These are phyloP conservation scores for Peromyscus nudipes DNA, from an alignment of 2,797 vertebrate genomes.

Conservation along the genomic window DNA sequence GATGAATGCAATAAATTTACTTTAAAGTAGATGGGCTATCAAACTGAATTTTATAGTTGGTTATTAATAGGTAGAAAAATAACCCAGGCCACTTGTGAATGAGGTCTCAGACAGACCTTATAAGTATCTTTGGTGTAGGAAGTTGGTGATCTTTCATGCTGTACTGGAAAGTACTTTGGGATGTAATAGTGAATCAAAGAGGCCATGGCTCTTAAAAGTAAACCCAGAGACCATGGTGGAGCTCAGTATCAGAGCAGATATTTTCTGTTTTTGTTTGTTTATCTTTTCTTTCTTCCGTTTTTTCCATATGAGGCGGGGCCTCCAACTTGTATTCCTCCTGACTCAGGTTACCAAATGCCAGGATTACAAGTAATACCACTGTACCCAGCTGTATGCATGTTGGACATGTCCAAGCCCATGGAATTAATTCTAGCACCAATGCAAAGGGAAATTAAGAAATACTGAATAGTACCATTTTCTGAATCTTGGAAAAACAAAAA, in stretches of 20 bases:
- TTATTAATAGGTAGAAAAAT: background rate
- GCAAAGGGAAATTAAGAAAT: too few relatives aligned
- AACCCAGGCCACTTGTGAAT: background rate
- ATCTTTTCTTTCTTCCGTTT: background rate
- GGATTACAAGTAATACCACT: background rate
- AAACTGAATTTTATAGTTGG: slow-evolving; percentile 19
- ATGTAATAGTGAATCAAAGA: slow-evolving; percentile 56
- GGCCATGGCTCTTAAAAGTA: background rate
- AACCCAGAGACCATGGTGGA: too few relatives aligned
- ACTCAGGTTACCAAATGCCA: background rate
- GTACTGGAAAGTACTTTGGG: slow-evolving; percentile 47
- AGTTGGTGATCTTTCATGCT: slow-evolving; percentile 60
- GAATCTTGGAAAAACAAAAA: background rate
- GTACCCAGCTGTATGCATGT: background rate
- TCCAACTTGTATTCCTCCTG: background rate
- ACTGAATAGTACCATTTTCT: background rate
- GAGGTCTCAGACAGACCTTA: background rate
- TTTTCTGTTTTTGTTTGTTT: background rate
- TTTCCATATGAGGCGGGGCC: background rate
- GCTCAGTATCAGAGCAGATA: background rate
- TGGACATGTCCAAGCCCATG: background rate
- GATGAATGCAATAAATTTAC: slow-evolving; percentile 21
- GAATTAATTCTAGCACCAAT: background rate
- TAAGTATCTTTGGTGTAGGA: slow-evolving; percentile 2
- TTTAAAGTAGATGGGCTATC: background rate